These are phyloP conservation scores for Drosophila neotestacea DNA, from an alignment of 2,888 invertebrate species.

Conservation along the genomic window DNA sequence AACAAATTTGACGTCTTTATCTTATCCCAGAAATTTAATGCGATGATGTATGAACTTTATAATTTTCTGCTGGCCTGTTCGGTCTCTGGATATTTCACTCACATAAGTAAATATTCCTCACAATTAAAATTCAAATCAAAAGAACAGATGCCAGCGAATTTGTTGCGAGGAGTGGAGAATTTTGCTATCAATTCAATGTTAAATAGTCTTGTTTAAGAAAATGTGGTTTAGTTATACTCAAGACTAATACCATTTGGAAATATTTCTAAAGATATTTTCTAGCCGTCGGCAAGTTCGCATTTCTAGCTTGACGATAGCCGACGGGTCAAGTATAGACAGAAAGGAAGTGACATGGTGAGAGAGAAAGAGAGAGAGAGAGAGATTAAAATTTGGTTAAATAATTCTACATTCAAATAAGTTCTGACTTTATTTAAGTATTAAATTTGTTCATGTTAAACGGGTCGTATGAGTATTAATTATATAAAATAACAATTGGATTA, in stretches of 20 bases:
- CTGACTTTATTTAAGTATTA: background rate
- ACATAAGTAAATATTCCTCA: slow-evolving; percentile 23
- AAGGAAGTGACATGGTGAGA: background rate
- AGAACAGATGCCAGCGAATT: slow-evolving; percentile 53
- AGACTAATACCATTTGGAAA: background rate
- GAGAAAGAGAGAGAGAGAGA: background rate
- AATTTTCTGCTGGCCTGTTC: slow-evolving; percentile 49
- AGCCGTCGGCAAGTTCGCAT: slow-evolving; percentile 16
- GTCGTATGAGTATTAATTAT: slow-evolving; percentile 4
- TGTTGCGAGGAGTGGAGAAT: slow-evolving; percentile 2
- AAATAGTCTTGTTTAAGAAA: background rate
- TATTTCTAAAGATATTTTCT: background rate
- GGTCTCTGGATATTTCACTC: slow-evolving; percentile 30
- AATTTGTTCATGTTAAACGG: background rate
- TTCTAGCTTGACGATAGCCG: background rate
- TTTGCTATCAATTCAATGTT: background rate
- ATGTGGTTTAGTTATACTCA: background rate
- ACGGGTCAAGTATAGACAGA: background rate
- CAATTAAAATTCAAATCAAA: slow-evolving; percentile 10
- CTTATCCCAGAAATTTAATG: slow-evolving; percentile 83
- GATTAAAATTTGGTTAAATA: background rate
- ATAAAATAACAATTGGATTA: background rate
- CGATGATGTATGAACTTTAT: slow-evolving; percentile 84
- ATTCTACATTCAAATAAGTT: background rate
- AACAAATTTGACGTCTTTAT: slow-evolving; percentile 76